Conservation (phyloP, 2,797 vertebrate species). For the Typhlichthys subterraneus region DNA sequence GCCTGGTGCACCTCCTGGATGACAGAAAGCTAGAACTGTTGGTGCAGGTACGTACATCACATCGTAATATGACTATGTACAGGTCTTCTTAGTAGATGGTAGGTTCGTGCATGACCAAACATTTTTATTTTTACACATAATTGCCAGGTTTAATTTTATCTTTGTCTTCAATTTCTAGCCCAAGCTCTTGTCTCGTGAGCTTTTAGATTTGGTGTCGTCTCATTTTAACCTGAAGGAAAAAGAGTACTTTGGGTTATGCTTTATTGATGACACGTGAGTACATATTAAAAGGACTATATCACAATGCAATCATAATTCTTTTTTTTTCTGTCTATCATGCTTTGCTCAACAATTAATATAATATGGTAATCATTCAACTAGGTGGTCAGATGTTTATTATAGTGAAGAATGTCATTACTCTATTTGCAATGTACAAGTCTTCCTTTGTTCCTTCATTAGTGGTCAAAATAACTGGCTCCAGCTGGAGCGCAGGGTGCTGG, state of each 20-base stretch:
- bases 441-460: constrained; percentile 65
- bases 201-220: constrained; percentile 94
- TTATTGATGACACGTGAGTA: constrained; percentile 92
- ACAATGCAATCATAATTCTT: neutral
- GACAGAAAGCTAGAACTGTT: constrained; percentile 93
- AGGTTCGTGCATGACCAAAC: neutral
- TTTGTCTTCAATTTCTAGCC: constrained; percentile 75
- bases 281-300: neutral
- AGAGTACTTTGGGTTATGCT: constrained; percentile 96
- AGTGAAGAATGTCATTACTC: too few species aligned
- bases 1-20: constrained; percentile 93
- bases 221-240: constrained; percentile 99
- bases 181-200: constrained; percentile 91
- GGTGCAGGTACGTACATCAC: constrained; percentile 89
- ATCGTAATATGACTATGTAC: neutral
- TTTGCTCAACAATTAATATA: too few species aligned
- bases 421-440: too few species aligned
- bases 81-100: neutral
- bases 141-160: neutral
- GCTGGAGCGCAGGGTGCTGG: constrained; percentile 93
- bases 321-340: too few species aligned
- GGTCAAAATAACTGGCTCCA: constrained; percentile 96
- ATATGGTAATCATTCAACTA: too few species aligned
- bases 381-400: too few species aligned
- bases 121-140: too few species aligned